Evolutionary conservation across 2,888 invertebrate species (phyloP), one percentile per base, ranked within the genome.

Genomic region (Agrochola lota): DNA sequence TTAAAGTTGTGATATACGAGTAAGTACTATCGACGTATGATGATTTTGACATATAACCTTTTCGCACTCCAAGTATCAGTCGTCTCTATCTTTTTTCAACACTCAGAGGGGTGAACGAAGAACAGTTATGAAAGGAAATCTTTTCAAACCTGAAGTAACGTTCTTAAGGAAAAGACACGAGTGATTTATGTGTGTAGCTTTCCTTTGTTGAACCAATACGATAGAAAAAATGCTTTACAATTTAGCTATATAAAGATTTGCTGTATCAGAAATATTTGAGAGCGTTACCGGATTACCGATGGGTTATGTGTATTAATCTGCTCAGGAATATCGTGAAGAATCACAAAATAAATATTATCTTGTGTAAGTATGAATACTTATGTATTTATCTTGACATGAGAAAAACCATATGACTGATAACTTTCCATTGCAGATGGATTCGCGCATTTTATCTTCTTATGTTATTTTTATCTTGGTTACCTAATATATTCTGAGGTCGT

Each of bases 121-220:
- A 92, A 94, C 91, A 91, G 92, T 92, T 93, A 91, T 92, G 92
- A 94, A 93, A 89, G 91, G 91, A 93, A 93, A 85, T 93, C 92
- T 93, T 94, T 94, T 92, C 92, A 93, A 91, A 92, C 90, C 90
- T 86, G 75, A 90, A 92, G 90, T 89, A 91, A 91, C 91, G 90
- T 92, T 93, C 90, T 89, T 90, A 91, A 92, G 93, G 92, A 92
- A 94, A 94, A 93, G 91, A 91, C 91, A 91, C 87, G 86, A 89
- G 90, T 93, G 94, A 94, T 95, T 94, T 94, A 94, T 94, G 92
- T 92, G 85, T 91, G 91, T 92, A 92, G 91, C 91, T 91, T 91
- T 91, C 92, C 90, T 92, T 94, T 94, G 94, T 94, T 91, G 89
- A 74, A 74, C 89, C 89, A 87, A 90, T 92, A 87, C 91, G 90